Percentiles rank a stretch among this genome's conserved stretches.
Evolutionary conservation across 2,797 vertebrate species (phyloP).

Genomic region (Scleropages formosus): DNA sequence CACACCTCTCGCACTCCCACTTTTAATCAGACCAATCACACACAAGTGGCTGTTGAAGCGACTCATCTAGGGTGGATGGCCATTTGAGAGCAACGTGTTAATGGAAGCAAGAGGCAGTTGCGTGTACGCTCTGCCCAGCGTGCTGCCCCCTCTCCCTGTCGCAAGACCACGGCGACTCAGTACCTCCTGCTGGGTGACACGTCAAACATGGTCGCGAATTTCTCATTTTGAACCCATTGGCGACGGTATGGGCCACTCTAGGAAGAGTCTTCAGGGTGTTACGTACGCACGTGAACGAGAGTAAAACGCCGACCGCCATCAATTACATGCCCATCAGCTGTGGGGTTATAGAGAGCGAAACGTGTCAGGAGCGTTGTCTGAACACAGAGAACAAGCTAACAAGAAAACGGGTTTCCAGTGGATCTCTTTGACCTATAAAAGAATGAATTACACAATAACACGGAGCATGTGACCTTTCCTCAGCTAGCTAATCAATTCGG

Average conservation of each 20-base stretch:
- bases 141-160: slow-evolving; percentile 7
- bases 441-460: slow-evolving; percentile 39
- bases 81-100: slow-evolving; percentile 26
- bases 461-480: slow-evolving; percentile 43
- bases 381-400: background rate
- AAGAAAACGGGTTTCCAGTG: slow-evolving; percentile 6
- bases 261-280: background rate
- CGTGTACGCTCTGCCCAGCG: slow-evolving; percentile 2
- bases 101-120: slow-evolving; percentile 24
- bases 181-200: slow-evolving; percentile 22
- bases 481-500: slow-evolving; percentile 56
- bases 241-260: background rate
- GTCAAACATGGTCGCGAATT: slow-evolving; percentile 10
- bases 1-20: slow-evolving; percentile 27
- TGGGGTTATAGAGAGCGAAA: background rate
- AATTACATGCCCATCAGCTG: background rate
- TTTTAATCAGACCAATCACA: slow-evolving; percentile 49
- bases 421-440: slow-evolving; percentile 36
- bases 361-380: background rate
- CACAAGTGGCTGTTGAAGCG: slow-evolving; percentile 45
- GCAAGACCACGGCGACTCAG: slow-evolving; percentile 18
- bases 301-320: slow-evolving; percentile 29
- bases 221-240: background rate
- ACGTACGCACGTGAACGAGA: slow-evolving; percentile 7
- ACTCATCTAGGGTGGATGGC: slow-evolving; percentile 29